phyloP scores from a whole-genome alignment of 2,888 invertebrate species.

The Adineta ricciae region DNA sequence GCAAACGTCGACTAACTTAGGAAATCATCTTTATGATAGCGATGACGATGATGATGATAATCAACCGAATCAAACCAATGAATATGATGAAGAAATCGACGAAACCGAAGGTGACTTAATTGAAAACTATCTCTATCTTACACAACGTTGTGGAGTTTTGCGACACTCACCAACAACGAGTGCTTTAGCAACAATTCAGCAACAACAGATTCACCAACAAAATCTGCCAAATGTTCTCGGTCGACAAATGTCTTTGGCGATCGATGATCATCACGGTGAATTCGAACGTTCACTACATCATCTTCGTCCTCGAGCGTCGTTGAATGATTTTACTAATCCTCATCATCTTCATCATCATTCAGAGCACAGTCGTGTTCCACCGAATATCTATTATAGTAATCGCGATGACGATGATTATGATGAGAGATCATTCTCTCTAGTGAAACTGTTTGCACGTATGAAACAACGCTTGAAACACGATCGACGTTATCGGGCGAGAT shows the following conservation, averaged over 20 bases:
- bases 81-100: background rate
- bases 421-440: background rate
- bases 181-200: background rate
- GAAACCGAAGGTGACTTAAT: background rate
- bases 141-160: background rate
- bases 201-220: background rate
- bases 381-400: background rate
- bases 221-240: background rate
- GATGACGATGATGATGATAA: background rate
- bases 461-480: background rate
- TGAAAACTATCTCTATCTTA: background rate
- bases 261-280: background rate
- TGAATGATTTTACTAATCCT: background rate
- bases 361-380: background rate
- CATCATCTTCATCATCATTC: background rate
- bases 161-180: background rate
- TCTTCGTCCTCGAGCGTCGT: background rate
- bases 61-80: background rate
- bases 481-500: background rate
- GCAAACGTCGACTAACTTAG: background rate
- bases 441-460: constrained; percentile 2
- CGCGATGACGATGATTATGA: background rate
- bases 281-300: background rate
- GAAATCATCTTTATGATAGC: background rate
- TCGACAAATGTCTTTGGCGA: background rate